Conservation (phyloP, 2,797 vertebrate genomes). For the Aulostomus chinensis region DNA sequence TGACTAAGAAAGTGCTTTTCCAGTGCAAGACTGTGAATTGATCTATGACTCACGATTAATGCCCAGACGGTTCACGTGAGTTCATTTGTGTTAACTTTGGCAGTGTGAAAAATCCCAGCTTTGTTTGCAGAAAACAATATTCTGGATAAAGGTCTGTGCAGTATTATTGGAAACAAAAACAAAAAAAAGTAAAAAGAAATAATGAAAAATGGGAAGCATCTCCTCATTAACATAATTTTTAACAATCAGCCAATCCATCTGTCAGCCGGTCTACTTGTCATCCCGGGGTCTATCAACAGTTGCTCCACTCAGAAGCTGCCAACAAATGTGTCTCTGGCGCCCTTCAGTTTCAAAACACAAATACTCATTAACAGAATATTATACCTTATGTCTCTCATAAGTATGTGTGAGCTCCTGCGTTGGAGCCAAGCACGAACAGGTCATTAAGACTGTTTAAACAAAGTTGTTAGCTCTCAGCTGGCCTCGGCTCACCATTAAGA, state of each 20-base stretch:
- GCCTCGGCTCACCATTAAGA: constrained; percentile 58
- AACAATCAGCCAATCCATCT: constrained; percentile 58
- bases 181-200: constrained; percentile 19
- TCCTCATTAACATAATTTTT: constrained; percentile 55
- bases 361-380: constrained; percentile 60
- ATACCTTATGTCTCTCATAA: constrained; percentile 46
- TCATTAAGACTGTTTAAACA: constrained; percentile 74
- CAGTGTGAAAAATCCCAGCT: constrained; percentile 4
- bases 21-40: constrained; percentile 1
- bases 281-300: constrained; percentile 50
- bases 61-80: constrained; percentile 20
- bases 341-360: constrained; percentile 61
- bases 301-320: constrained; percentile 43
- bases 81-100: constrained; percentile 25
- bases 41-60: constrained; percentile 27
- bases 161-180: not conserved
- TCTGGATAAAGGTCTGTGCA: constrained; percentile 16
- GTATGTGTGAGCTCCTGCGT: constrained; percentile 59
- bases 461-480: constrained; percentile 61
- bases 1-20: not conserved
- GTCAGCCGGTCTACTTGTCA: constrained; percentile 60
- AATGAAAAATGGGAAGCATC: constrained; percentile 39
- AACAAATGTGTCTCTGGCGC: constrained; percentile 61
- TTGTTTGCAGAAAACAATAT: constrained; percentile 46
- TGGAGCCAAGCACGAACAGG: constrained; percentile 71